Percentiles rank a stretch among this genome's conserved stretches.
Conservation (phyloP, 2,113 vertebrate species). For the Oncorhynchus clarkii region DNA sequence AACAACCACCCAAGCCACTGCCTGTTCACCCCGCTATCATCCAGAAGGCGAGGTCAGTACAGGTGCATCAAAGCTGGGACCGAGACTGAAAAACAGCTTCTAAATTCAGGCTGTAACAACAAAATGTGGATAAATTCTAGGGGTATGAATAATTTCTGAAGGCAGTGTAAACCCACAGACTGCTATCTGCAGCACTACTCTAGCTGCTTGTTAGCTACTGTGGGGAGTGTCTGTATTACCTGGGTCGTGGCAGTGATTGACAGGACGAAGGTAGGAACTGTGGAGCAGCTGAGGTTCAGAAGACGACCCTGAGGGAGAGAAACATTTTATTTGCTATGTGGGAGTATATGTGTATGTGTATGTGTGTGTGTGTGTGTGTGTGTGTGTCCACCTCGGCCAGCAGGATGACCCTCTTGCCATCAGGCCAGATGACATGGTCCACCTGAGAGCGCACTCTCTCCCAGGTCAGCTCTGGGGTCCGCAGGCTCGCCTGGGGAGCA, state of each 20-base stretch:
- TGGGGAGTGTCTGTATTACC: constrained; percentile 66
- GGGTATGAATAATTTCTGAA: no score
- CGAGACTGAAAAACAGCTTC: no score
- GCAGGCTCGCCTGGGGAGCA: constrained; percentile 84
- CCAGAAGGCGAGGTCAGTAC: no score
- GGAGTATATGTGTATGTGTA: background rate
- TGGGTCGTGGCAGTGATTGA: constrained; percentile 99
- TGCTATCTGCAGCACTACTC: background rate
- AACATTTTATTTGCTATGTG: background rate
- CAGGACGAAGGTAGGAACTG: constrained; percentile 94
- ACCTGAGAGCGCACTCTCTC: constrained; percentile 97
- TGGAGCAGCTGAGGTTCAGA: constrained; percentile 97
- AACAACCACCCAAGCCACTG: no score
- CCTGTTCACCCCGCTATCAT: no score
- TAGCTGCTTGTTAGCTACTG: background rate
- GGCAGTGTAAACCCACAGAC: background rate
- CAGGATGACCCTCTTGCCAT: constrained; percentile 94
- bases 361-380: background rate
- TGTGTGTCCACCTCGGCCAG: constrained; percentile 85
- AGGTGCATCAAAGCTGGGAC: no score
- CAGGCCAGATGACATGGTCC: constrained; percentile 97
- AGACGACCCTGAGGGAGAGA: constrained; percentile 83
- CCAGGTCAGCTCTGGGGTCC: constrained; percentile 97
- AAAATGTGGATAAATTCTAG: no score
- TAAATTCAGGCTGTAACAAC: no score